Conservation (phyloP, 2,113 vertebrate genomes). For the Scortum barcoo region DNA sequence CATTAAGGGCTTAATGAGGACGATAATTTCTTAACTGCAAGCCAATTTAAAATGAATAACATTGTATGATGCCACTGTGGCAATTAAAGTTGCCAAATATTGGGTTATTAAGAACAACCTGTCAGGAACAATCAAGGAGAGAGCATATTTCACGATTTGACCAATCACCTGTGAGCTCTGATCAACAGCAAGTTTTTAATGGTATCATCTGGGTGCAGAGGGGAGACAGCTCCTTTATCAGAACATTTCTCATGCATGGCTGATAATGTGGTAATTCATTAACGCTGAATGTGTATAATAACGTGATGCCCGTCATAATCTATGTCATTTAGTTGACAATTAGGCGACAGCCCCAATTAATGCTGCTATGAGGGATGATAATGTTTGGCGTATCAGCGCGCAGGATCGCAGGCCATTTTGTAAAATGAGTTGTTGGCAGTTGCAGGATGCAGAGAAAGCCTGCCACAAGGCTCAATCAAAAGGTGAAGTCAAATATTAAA, state of each 20-base stretch:
- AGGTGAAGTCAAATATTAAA: slow-evolving; percentile 1
- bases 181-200: slow-evolving; percentile 29
- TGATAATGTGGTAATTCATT: slow-evolving; percentile 55
- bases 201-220: slow-evolving; percentile 7
- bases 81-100: neutral
- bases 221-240: slow-evolving; percentile 44
- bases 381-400: neutral
- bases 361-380: slow-evolving; percentile 39
- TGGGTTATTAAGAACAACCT: neutral
- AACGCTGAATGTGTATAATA: slow-evolving; percentile 43
- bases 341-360: slow-evolving; percentile 43
- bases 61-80: neutral
- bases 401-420: slow-evolving; percentile 9
- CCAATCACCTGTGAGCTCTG: neutral
- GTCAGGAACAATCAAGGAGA: neutral
- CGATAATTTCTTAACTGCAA: neutral
- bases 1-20: slow-evolving; percentile 20
- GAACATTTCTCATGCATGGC: slow-evolving; percentile 39
- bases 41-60: slow-evolving; percentile 14
- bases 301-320: slow-evolving; percentile 43
- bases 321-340: slow-evolving; percentile 62
- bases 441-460: neutral
- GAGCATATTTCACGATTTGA: neutral
- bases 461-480: neutral
- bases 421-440: slow-evolving; percentile 29